Evolutionary conservation across 1,140 invertebrate genomes (phyloP), one percentile per base, ranked within the genome.

Genomic region (Eufriesea mexicana): DNA sequence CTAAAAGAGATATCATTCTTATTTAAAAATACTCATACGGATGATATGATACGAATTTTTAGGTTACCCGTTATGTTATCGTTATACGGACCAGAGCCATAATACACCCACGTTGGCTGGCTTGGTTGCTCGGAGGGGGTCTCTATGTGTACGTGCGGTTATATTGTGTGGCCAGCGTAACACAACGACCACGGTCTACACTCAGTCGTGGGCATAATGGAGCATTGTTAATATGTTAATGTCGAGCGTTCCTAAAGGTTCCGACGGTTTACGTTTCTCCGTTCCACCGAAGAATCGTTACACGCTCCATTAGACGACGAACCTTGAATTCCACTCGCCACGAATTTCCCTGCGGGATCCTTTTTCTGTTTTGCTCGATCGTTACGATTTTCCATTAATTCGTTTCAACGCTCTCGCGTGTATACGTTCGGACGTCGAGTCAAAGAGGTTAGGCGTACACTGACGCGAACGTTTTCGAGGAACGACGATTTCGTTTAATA

Each of bases 141-240:
- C 45, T 45, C 54, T 18, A 28, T 59, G 68, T 79, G 2, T 59
- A 20, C 7, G 77, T 16, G 70, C 42, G 66, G n/a, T 72, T 64
- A 54, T 84, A 84, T 75, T 64, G 66, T 73, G 78, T 20, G 54
- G 78, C 64, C 55, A 57, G 47, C 35, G 35, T 23, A 54, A 76
- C 79, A 16, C 70, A 47, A 45, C 66, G 66, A 79, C 81, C 68
- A 77, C 72, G 70, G 66, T 84, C 85, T 84, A 84, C 55, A 62
- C 72, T 72, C 59, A n/a, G 74, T 54, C 66, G 62, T 83, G 55
- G 67, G 83, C 80, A 92, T 91, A 91, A 91, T 92, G 87, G 88
- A 86, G 85, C 86, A 92, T 92, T 92, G 91, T 92, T 90, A 89
- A 89, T 90, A 91, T 92, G 91, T 89, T 91, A 92, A 92, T 91